A percentile compares a stretch with the other conserved stretches of the same genome.
Evolutionary conservation across 2,797 vertebrate genomes (phyloP).

Genomic region (Centroberyx gerrardi): DNA sequence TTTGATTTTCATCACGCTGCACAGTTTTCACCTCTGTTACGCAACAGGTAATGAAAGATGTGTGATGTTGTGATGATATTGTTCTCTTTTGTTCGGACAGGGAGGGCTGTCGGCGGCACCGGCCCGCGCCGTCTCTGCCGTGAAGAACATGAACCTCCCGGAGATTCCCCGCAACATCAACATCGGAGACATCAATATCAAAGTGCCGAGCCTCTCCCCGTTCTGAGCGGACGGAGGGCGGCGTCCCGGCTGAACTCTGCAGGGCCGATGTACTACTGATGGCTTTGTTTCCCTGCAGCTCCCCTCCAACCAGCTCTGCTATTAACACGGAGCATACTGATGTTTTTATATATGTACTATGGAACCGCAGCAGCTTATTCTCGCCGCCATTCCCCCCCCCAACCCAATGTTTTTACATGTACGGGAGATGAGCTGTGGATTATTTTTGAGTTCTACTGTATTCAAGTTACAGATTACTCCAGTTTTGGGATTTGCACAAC

Average conservation of each 20-base stretch:
- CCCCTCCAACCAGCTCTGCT: slow-evolving; percentile 37
- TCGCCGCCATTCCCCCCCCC: slow-evolving; percentile 14
- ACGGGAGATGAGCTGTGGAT: slow-evolving; percentile 23
- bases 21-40: background rate
- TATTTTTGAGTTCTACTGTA: slow-evolving; percentile 31
- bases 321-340: slow-evolving; percentile 1
- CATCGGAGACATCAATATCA: slow-evolving; percentile 96
- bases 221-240: slow-evolving; percentile 78
- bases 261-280: slow-evolving; percentile 47
- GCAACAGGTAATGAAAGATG: background rate
- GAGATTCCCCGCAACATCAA: slow-evolving; percentile 97
- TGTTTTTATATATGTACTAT: slow-evolving; percentile 28
- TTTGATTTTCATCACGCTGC: too few relatives aligned
- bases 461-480: slow-evolving; percentile 39
- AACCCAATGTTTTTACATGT: slow-evolving; percentile 11
- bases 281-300: slow-evolving; percentile 1
- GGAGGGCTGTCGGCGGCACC: slow-evolving; percentile 93
- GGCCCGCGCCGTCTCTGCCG: slow-evolving; percentile 92
- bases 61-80: slow-evolving; percentile 6
- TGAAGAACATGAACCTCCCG: slow-evolving; percentile 97
- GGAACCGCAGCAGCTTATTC: slow-evolving; percentile 36
- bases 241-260: slow-evolving; percentile 46
- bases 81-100: slow-evolving; percentile 70
- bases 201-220: slow-evolving; percentile 94
- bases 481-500: slow-evolving; percentile 67